Conservation (phyloP, 2,888 invertebrate species). For the Cryptus armator region DNA sequence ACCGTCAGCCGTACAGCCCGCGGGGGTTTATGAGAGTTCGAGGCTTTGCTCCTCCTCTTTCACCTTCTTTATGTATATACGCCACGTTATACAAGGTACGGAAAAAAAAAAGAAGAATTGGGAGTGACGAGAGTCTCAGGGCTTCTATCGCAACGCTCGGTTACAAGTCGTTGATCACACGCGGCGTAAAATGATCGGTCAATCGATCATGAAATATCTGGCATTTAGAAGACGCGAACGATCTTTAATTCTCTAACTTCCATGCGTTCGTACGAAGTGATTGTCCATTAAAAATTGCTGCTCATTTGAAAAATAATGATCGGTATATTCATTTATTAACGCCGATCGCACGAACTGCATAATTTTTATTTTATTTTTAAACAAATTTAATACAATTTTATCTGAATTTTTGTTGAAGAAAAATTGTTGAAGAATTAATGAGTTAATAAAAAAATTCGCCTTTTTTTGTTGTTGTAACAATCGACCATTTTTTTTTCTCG, state of each 20-base stretch:
- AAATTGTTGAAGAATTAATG: too few species aligned
- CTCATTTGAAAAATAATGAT: background rate
- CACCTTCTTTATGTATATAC: slow-evolving; percentile 4
- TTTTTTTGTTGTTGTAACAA: too few species aligned
- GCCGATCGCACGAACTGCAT: too few species aligned
- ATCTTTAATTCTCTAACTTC: background rate
- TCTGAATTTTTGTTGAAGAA: too few species aligned
- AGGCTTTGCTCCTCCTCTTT: slow-evolving; percentile 29
- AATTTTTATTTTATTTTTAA: too few species aligned
- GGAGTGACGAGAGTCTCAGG: background rate
- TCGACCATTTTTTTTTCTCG: too few species aligned
- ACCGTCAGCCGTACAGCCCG: slow-evolving; percentile 40
- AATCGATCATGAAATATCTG: background rate
- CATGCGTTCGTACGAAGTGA: background rate
- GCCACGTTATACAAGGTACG: background rate
- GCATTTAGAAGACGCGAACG: background rate
- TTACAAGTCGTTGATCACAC: background rate
- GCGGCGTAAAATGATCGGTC: background rate
- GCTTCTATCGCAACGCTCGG: slow-evolving; percentile 6
- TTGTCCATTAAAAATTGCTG: background rate
- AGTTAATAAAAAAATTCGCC: too few species aligned
- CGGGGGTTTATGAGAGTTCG: slow-evolving; percentile 57
- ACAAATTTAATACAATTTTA: too few species aligned
- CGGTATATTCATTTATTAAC: background rate
- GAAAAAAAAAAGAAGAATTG: background rate